Evolutionary conservation across 2,113 vertebrate species (phyloP).

Genomic region (Propithecus coquereli): DNA sequence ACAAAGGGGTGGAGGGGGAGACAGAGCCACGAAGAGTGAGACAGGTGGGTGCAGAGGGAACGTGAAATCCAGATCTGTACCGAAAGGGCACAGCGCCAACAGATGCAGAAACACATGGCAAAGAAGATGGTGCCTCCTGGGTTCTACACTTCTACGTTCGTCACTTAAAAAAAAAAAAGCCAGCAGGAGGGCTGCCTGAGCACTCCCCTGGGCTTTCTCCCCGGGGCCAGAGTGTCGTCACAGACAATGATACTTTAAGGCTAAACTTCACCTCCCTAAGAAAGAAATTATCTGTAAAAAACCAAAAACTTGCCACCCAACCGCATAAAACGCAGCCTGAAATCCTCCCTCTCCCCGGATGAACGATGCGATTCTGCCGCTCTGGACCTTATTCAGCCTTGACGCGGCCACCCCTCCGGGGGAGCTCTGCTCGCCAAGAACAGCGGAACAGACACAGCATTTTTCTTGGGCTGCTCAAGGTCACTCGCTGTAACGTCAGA

Average conservation of each 20-base stretch:
- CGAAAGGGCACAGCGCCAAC: too few relatives aligned
- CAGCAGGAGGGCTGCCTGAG: not conserved
- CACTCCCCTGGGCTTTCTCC: not conserved
- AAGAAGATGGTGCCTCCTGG: too few relatives aligned
- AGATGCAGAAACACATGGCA: not conserved
- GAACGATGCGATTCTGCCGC: not conserved
- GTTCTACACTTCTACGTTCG: not conserved
- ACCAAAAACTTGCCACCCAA: not conserved
- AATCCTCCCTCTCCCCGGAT: not conserved
- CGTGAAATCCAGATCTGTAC: not conserved
- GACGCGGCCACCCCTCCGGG: not conserved
- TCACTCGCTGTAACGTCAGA: slow-evolving; percentile 40
- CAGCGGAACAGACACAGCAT: not conserved
- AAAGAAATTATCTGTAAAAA: not conserved
- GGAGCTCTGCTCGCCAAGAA: not conserved
- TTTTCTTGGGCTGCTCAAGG: slow-evolving; percentile 48
- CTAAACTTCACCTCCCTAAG: not conserved
- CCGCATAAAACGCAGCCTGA: not conserved
- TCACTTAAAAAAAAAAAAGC: not conserved
- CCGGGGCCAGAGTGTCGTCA: not conserved
- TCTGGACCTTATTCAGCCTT: not conserved
- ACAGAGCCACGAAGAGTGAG: not conserved
- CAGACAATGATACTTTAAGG: not conserved
- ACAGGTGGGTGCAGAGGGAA: too few relatives aligned
- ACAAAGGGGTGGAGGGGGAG: not conserved